phyloP scores from a whole-genome alignment of 1,140 invertebrate genomes.

The Ooceraea biroi region DNA sequence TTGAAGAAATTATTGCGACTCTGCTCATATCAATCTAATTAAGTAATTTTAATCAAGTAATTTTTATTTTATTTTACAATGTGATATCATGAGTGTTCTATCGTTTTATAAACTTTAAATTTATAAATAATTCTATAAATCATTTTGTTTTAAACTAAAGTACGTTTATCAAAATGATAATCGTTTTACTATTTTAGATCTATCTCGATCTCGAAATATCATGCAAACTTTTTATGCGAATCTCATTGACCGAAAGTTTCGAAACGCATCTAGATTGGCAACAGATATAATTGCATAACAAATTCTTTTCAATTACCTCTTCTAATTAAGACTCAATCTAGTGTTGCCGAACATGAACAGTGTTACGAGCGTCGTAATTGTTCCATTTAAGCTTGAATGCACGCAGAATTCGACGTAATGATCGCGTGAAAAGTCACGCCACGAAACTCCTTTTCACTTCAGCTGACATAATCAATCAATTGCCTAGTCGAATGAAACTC shows the following conservation, averaged over 20 bases:
- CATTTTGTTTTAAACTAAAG: no score
- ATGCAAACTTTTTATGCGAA: not conserved
- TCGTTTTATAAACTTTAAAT: no score
- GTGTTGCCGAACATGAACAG: conserved; percentile 13
- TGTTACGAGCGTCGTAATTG: conserved; percentile 9
- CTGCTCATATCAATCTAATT: not conserved
- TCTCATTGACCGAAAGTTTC: conserved; percentile 25
- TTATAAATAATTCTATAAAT: not conserved
- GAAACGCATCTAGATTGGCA: not conserved
- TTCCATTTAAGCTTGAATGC: conserved; percentile 54
- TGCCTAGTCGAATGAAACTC: conserved; percentile 1
- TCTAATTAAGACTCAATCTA: conserved; percentile 43
- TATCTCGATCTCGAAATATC: conserved; percentile 33
- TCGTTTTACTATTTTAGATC: conserved; percentile 2
- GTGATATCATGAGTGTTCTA: no score
- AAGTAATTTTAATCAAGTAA: no score
- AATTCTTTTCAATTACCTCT: conserved; percentile 45
- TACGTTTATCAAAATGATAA: not conserved
- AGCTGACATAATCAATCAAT: conserved; percentile 52
- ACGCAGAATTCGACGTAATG: conserved; percentile 39
- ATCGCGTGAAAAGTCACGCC: conserved; percentile 27
- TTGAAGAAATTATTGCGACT: conserved; percentile 18
- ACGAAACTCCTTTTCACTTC: conserved; percentile 44
- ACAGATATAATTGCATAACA: conserved; percentile 23
- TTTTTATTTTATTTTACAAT: no score